A percentile compares a stretch with the other conserved stretches of the same genome.
Conservation (phyloP, 2,888 invertebrate species). For the Drosophila atripex region DNA sequence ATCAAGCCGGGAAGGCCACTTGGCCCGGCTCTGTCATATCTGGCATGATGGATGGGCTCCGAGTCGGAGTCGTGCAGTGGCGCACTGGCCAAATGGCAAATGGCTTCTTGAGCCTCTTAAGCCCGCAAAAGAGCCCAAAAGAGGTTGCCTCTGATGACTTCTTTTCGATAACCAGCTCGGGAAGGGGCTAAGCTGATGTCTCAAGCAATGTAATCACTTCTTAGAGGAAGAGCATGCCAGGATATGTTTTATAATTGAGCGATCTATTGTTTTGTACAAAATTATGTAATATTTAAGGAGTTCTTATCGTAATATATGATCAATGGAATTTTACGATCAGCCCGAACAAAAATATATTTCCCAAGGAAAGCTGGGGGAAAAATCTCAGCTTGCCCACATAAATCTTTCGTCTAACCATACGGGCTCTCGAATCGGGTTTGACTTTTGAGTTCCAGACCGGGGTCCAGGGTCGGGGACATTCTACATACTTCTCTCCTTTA, state of each 20-base stretch:
- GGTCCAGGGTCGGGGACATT: constrained; percentile 14
- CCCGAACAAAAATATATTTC: not conserved
- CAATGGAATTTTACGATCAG: not conserved
- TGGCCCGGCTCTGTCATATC: constrained; percentile 47
- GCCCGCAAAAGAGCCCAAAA: constrained; percentile 39
- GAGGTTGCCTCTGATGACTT: constrained; percentile 30
- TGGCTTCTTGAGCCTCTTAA: constrained; percentile 44
- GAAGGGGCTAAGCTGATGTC: constrained; percentile 25
- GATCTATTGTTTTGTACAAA: constrained; percentile 7
- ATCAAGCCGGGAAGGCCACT: constrained; percentile 35
- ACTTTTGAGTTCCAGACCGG: constrained; percentile 5
- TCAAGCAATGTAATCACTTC: constrained; percentile 11
- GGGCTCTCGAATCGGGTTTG: constrained; percentile 15
- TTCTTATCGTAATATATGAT: not conserved
- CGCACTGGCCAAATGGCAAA: constrained; percentile 16
- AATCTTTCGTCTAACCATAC: constrained; percentile 37
- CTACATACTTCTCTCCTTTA: constrained; percentile 39
- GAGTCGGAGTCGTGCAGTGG: constrained; percentile 28
- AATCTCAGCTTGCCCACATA: constrained; percentile 48
- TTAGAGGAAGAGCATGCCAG: not conserved
- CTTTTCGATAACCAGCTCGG: constrained; percentile 18
- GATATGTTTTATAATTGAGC: not conserved
- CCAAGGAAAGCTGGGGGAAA: constrained; percentile 22
- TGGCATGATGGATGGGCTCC: constrained; percentile 63
- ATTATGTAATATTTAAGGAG: not conserved